A percentile compares a stretch with the other conserved stretches of the same genome.
Conservation (phyloP, 2,797 vertebrate genomes). For the Enteromius treurensis region DNA sequence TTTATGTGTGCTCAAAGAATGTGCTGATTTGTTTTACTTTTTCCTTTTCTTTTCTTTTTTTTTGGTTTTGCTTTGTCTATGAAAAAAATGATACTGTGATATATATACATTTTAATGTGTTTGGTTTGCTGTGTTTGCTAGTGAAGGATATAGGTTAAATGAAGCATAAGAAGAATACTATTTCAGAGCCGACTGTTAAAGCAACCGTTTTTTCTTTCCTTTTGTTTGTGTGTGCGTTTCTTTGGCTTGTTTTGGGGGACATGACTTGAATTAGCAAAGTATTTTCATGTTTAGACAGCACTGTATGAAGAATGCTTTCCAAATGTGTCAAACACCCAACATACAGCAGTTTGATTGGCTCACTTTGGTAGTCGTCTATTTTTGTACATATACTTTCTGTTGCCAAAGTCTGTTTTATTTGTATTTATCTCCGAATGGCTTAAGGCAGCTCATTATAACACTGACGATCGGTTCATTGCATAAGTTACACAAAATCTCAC, state of each 20-base stretch:
- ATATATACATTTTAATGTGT: constrained; percentile 71
- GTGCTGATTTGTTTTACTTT: constrained; percentile 13
- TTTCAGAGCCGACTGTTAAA: constrained; percentile 77
- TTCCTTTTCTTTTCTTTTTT: constrained; percentile 2
- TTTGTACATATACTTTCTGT: constrained; percentile 86
- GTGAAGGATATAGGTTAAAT: constrained; percentile 72
- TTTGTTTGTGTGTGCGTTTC: constrained; percentile 62
- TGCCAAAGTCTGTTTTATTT: constrained; percentile 75
- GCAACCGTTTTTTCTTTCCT: constrained; percentile 60
- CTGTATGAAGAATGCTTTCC: constrained; percentile 79
- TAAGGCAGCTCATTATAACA: constrained; percentile 82
- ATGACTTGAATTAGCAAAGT: constrained; percentile 49
- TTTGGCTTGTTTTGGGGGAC: constrained; percentile 66
- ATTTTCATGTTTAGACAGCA: constrained; percentile 72
- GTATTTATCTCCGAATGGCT: constrained; percentile 85
- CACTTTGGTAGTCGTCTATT: constrained; percentile 77
- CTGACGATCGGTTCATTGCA: constrained; percentile 72
- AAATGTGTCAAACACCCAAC: constrained; percentile 74
- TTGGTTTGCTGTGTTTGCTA: constrained; percentile 56
- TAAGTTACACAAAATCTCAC: constrained; percentile 73
- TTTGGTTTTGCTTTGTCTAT: too few species aligned
- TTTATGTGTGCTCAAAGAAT: constrained; percentile 32
- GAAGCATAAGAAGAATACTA: constrained; percentile 93
- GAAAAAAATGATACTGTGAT: constrained; percentile 79
- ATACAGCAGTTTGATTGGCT: constrained; percentile 76